A percentile compares a stretch with the other conserved stretches of the same genome.
Evolutionary conservation across 2,113 vertebrate species (phyloP).

Genomic region (Megatriorchis doriae): DNA sequence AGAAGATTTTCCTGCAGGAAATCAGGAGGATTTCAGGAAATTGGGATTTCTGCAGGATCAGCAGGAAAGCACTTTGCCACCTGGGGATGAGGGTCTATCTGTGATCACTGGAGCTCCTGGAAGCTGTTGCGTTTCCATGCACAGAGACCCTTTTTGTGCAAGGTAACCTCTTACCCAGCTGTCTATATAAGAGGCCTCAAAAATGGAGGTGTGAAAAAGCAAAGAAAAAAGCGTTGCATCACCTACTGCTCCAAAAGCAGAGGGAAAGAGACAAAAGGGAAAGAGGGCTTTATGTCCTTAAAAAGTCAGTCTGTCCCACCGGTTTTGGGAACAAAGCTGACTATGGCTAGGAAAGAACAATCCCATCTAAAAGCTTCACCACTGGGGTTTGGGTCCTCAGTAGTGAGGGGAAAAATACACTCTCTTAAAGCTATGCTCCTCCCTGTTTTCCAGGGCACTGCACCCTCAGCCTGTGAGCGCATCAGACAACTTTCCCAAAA

Average conservation of each 20-base stretch:
- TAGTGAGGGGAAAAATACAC: not conserved
- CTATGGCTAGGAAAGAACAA: not conserved
- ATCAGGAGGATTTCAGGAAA: not conserved
- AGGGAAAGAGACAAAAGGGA: not conserved
- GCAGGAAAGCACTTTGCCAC: not conserved
- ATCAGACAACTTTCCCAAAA: not conserved
- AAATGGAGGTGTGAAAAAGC: not conserved
- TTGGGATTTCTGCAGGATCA: not conserved
- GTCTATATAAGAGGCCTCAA: not conserved
- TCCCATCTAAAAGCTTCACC: not conserved
- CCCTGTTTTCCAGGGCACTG: not conserved
- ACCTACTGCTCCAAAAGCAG: not conserved
- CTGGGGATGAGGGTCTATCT: not conserved
- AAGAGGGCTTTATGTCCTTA: not conserved
- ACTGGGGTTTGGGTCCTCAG: not conserved
- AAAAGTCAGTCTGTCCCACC: not conserved
- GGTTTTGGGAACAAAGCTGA: not conserved
- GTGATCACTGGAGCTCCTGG: not conserved
- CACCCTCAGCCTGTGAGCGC: not conserved
- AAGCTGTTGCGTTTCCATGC: not conserved
- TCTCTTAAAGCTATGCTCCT: not conserved
- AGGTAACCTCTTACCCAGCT: not conserved
- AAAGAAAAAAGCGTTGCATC: not conserved
- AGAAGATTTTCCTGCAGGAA: not conserved
- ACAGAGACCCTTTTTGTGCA: not conserved